Conservation (phyloP, 2,888 invertebrate genomes). For the Arctia plantaginis region DNA sequence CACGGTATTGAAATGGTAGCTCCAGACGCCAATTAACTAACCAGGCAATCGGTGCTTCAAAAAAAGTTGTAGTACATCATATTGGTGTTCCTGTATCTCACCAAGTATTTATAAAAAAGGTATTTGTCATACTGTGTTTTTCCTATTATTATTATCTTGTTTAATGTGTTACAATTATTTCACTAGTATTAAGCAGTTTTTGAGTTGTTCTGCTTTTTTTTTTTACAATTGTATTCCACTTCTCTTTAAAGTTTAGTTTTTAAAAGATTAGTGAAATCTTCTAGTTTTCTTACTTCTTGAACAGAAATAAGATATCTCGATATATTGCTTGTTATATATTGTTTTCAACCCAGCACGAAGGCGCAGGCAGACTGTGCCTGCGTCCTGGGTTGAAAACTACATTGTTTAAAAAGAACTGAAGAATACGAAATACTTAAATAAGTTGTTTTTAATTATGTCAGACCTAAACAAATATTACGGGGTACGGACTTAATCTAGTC, state of each 20-base stretch:
- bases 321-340: too few relatives aligned
- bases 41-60: neutral
- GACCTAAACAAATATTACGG: neutral
- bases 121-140: neutral
- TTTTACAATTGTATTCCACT: neutral
- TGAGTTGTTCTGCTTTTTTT: neutral
- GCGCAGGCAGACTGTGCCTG: neutral
- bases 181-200: neutral
- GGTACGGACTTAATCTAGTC: neutral
- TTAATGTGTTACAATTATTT: neutral
- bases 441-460: neutral
- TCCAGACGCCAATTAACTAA: conserved; percentile 12
- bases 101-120: neutral
- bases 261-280: neutral
- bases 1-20: conserved; percentile 2
- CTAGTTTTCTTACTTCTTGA: too few relatives aligned
- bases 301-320: too few relatives aligned
- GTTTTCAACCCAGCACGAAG: too few relatives aligned
- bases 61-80: neutral
- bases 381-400: neutral
- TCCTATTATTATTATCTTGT: neutral
- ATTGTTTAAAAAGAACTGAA: neutral
- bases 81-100: neutral
- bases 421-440: neutral
- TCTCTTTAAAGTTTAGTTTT: neutral